phyloP scores from a whole-genome alignment of 2,113 vertebrate genomes.

The Brienomyrus longianalis region DNA sequence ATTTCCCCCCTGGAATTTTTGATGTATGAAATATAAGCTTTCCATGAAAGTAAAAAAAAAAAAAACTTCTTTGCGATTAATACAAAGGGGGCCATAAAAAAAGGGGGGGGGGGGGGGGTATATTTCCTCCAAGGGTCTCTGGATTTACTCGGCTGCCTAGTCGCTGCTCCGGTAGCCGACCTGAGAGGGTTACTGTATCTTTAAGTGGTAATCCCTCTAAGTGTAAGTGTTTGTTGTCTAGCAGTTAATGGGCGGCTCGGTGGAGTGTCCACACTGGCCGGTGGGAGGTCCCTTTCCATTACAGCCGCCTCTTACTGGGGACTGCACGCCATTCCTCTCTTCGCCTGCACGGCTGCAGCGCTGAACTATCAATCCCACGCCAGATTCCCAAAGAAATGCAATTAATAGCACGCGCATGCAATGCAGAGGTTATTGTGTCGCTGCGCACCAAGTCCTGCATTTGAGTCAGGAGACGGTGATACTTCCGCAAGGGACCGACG shows the following conservation, averaged over 20 bases:
- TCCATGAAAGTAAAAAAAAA: too few species aligned
- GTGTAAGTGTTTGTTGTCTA: slow-evolving; percentile 59
- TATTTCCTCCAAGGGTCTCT: neutral
- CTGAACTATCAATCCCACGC: slow-evolving; percentile 46
- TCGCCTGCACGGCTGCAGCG: slow-evolving; percentile 28
- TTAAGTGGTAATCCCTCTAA: slow-evolving; percentile 58
- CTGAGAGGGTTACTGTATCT: slow-evolving; percentile 51
- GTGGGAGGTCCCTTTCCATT: slow-evolving; percentile 55
- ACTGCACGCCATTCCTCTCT: slow-evolving; percentile 25
- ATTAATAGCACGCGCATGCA: neutral
- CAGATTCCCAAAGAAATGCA: slow-evolving; percentile 42
- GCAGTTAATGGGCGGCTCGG: slow-evolving; percentile 57
- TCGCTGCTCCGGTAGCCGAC: slow-evolving; percentile 48
- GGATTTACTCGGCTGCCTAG: slow-evolving; percentile 63
- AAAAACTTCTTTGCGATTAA: neutral
- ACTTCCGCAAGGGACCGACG: neutral
- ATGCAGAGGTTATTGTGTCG: neutral
- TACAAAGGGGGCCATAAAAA: neutral
- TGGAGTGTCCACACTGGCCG: slow-evolving; percentile 57
- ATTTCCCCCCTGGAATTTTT: too few species aligned
- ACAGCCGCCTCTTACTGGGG: slow-evolving; percentile 43
- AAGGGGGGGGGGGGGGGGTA: neutral
- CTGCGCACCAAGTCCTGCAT: neutral
- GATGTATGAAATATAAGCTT: too few species aligned
- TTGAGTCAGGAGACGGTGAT: neutral